A percentile compares a stretch with the other conserved stretches of the same genome.
Conservation (phyloP, 2,888 invertebrate genomes). For the Aphrophora alni region DNA sequence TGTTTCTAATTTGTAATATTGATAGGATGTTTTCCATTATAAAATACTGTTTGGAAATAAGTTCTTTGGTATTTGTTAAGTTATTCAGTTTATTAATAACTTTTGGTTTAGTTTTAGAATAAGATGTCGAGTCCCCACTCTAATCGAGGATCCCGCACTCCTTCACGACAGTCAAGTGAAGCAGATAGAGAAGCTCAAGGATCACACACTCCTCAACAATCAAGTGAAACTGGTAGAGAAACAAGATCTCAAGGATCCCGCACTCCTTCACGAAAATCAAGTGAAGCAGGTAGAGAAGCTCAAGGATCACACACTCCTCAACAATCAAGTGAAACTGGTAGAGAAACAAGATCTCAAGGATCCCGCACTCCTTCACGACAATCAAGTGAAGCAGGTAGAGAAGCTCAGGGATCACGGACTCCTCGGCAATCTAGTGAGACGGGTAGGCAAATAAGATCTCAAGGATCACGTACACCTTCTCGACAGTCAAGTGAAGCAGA, state of each 20-base stretch:
- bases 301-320: constrained; percentile 18
- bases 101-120: background rate
- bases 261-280: constrained; percentile 20
- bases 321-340: background rate
- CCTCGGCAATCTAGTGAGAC: background rate
- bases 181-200: constrained; percentile 21
- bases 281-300: constrained; percentile 27
- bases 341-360: constrained; percentile 3
- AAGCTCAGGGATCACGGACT: background rate
- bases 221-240: background rate
- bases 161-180: constrained; percentile 24
- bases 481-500: constrained; percentile 33
- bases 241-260: constrained; percentile 26
- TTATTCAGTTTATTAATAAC: too few species aligned
- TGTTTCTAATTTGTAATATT: too few species aligned
- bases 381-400: constrained; percentile 27
- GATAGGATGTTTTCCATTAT: too few species aligned
- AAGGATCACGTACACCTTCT: constrained; percentile 36
- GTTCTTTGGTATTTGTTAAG: too few species aligned
- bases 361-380: constrained; percentile 30
- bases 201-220: constrained; percentile 10
- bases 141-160: constrained; percentile 33
- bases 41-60: too few species aligned
- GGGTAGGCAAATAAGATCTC: background rate
- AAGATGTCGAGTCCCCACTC: constrained; percentile 38